phyloP scores from a whole-genome alignment of 2,888 invertebrate species.

The Drosophila formosana region DNA sequence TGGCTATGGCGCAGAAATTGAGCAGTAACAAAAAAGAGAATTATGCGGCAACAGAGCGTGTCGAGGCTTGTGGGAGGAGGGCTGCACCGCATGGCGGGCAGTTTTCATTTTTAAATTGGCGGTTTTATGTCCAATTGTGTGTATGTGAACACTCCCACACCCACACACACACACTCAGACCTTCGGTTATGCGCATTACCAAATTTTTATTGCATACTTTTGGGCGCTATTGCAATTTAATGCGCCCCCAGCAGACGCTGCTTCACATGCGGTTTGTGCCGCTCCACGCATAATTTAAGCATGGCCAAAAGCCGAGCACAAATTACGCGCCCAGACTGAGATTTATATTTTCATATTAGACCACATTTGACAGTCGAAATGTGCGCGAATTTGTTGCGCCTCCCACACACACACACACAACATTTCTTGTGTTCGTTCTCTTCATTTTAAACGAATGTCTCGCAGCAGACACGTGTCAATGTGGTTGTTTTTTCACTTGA shows the following conservation, averaged over 20 bases:
- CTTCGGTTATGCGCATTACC: slow-evolving; percentile 72
- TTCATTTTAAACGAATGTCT: slow-evolving; percentile 37
- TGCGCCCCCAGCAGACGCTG: slow-evolving; percentile 54
- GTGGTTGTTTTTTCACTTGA: slow-evolving; percentile 14
- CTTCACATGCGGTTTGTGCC: slow-evolving; percentile 78
- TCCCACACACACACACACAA: slow-evolving; percentile 21
- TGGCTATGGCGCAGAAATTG: slow-evolving; percentile 58
- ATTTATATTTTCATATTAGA: slow-evolving; percentile 66
- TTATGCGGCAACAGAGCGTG: slow-evolving; percentile 70
- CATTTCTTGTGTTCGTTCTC: not conserved
- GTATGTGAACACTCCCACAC: slow-evolving; percentile 46
- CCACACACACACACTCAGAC: slow-evolving; percentile 18
- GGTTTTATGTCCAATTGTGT: slow-evolving; percentile 77
- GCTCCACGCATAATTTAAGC: slow-evolving; percentile 71
- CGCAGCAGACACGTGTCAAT: slow-evolving; percentile 42
- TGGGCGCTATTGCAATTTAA: slow-evolving; percentile 82
- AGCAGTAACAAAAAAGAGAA: slow-evolving; percentile 69
- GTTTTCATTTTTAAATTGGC: slow-evolving; percentile 81
- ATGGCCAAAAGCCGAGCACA: slow-evolving; percentile 48
- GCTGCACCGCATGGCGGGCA: slow-evolving; percentile 61
- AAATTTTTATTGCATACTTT: slow-evolving; percentile 82
- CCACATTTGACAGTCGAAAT: slow-evolving; percentile 46
- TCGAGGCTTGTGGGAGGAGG: slow-evolving; percentile 21
- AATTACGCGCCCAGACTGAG: slow-evolving; percentile 48
- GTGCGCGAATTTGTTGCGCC: slow-evolving; percentile 42